Conservation (phyloP, 2,113 vertebrate genomes). For the Gymnogyps californianus region DNA sequence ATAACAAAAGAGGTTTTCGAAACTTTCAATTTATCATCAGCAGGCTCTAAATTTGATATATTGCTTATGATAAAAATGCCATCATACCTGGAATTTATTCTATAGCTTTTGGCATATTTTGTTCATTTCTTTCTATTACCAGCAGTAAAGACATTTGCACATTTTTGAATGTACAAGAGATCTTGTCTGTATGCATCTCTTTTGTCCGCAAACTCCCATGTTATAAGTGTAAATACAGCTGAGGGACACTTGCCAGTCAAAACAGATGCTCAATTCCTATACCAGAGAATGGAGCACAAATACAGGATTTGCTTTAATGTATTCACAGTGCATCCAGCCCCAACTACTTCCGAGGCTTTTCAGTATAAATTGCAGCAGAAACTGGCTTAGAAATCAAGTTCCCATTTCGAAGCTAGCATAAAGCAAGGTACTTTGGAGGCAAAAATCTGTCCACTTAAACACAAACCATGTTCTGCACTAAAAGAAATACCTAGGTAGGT, state of each 20-base stretch:
- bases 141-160: neutral
- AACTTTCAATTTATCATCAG: neutral
- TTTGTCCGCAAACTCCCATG: neutral
- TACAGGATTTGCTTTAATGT: neutral
- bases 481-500: neutral
- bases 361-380: neutral
- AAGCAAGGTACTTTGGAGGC: neutral
- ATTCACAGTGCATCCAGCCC: neutral
- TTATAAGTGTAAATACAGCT: slow-evolving; percentile 15
- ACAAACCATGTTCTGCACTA: neutral
- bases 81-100: neutral
- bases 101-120: neutral
- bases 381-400: neutral
- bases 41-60: neutral
- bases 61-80: neutral
- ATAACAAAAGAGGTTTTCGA: neutral
- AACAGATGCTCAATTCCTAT: slow-evolving; percentile 17
- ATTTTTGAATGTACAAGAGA: neutral
- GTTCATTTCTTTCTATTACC: neutral
- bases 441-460: neutral
- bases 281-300: neutral
- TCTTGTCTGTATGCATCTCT: neutral
- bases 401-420: neutral
- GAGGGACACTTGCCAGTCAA: slow-evolving; percentile 37
- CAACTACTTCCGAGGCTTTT: neutral